A percentile compares a stretch with the other conserved stretches of the same genome.
These are phyloP conservation scores for Conops quadrifasciatus DNA, from an alignment of 2,888 invertebrate genomes.

Conservation along the genomic window DNA sequence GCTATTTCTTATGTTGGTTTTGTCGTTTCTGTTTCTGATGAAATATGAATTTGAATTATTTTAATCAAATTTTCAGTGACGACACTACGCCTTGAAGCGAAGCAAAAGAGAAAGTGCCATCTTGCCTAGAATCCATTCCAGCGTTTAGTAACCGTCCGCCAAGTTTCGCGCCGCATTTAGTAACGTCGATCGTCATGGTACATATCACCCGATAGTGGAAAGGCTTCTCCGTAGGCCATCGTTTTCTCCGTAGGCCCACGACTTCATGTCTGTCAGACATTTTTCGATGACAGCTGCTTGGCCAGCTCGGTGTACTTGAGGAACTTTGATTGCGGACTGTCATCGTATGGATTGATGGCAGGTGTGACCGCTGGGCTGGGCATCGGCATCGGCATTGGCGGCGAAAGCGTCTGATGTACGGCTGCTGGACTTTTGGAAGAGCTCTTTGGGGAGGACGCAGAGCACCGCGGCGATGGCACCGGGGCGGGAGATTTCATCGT, in stretches of 20 bases:
- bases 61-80: no score
- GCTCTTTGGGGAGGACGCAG: slow-evolving; percentile 53
- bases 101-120: no score
- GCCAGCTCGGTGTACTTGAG: slow-evolving; percentile 98
- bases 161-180: no score
- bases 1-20: no score
- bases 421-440: slow-evolving; percentile 53
- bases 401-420: slow-evolving; percentile 44
- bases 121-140: no score
- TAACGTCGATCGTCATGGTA: not conserved
- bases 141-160: not conserved
- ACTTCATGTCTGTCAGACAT: slow-evolving; percentile 73
- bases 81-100: no score
- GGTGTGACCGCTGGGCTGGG: slow-evolving; percentile 44
- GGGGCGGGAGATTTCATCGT: slow-evolving; percentile 42
- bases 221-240: not conserved
- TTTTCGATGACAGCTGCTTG: slow-evolving; percentile 97
- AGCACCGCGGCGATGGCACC: slow-evolving; percentile 51
- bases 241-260: not conserved
- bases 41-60: no score
- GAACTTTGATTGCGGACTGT: slow-evolving; percentile 96
- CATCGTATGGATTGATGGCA: slow-evolving; percentile 76
- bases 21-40: no score
- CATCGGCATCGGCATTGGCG: slow-evolving; percentile 49
- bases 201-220: not conserved